Evolutionary conservation across 2,797 vertebrate species (phyloP).

Genomic region (Microchirus variegatus): DNA sequence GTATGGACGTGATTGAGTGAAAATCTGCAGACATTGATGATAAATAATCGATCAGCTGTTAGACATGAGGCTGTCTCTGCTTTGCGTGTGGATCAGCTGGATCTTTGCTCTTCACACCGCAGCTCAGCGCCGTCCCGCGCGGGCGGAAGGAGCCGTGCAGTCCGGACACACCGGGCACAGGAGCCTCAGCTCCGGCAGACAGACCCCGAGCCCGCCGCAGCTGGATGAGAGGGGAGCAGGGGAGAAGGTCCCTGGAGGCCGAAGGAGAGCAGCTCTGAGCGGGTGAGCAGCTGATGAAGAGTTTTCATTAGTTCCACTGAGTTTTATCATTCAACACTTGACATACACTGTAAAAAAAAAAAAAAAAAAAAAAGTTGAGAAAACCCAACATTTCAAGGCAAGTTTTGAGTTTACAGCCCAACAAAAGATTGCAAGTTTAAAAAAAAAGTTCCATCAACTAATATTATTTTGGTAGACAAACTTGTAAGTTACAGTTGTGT

Average conservation of each 20-base stretch:
- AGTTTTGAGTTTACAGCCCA: too few relatives aligned
- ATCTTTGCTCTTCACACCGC: slow-evolving; percentile 14
- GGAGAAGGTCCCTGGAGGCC: not conserved
- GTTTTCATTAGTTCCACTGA: not conserved
- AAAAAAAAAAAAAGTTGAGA: too few relatives aligned
- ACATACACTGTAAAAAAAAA: too few relatives aligned
- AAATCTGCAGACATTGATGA: not conserved
- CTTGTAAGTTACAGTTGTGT: too few relatives aligned
- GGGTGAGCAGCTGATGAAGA: slow-evolving; percentile 26
- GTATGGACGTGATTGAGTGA: not conserved
- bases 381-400: too few relatives aligned
- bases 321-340: not conserved
- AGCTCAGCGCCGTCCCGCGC: slow-evolving; percentile 19
- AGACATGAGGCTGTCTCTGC: slow-evolving; percentile 46
- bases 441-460: too few relatives aligned
- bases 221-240: slow-evolving; percentile 5
- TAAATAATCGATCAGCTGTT: not conserved
- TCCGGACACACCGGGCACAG: not conserved
- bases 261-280: slow-evolving; percentile 9
- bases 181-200: slow-evolving; percentile 1
- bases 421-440: too few relatives aligned
- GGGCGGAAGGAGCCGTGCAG: slow-evolving; percentile 9
- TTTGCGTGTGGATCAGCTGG: slow-evolving; percentile 46
- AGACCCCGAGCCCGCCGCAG: not conserved
- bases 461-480: too few relatives aligned